Conservation (phyloP, 2,113 vertebrate species). For the Oryzias woworae region DNA sequence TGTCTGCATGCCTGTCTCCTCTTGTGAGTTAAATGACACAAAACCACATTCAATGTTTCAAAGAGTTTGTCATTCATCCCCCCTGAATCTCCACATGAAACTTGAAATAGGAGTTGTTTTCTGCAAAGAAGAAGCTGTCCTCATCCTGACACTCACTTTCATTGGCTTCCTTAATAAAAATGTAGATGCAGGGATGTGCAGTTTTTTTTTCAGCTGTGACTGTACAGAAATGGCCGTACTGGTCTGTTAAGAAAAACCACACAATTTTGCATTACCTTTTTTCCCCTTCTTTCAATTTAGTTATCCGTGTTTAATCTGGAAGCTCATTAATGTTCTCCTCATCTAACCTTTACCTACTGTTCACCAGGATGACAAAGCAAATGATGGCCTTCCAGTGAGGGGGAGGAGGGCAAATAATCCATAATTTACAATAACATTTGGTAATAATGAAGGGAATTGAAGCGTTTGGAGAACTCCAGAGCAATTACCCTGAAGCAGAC, state of each 20-base stretch:
- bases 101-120: neutral
- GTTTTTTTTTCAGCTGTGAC: too few relatives aligned
- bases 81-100: slow-evolving; percentile 31
- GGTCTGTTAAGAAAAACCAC: too few relatives aligned
- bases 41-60: slow-evolving; percentile 65
- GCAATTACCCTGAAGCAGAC: slow-evolving; percentile 58
- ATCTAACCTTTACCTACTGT: slow-evolving; percentile 23
- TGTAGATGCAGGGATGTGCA: slow-evolving; percentile 23
- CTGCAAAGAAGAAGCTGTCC: neutral
- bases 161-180: neutral
- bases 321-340: slow-evolving; percentile 8
- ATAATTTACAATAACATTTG: slow-evolving; percentile 71
- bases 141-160: slow-evolving; percentile 11
- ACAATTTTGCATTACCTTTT: neutral
- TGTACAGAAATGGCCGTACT: too few relatives aligned
- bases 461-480: slow-evolving; percentile 58
- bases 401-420: slow-evolving; percentile 63
- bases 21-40: slow-evolving; percentile 60
- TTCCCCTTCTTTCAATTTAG: neutral
- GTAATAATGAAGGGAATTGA: slow-evolving; percentile 71
- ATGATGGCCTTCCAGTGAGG: slow-evolving; percentile 3
- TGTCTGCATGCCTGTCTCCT: slow-evolving; percentile 38
- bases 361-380: slow-evolving; percentile 6
- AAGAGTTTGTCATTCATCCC: slow-evolving; percentile 45
- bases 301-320: slow-evolving; percentile 10